Percentiles rank a stretch among this genome's conserved stretches.
phyloP scores from a whole-genome alignment of 2,888 invertebrate genomes.

The Sceliomorpha sp. region DNA sequence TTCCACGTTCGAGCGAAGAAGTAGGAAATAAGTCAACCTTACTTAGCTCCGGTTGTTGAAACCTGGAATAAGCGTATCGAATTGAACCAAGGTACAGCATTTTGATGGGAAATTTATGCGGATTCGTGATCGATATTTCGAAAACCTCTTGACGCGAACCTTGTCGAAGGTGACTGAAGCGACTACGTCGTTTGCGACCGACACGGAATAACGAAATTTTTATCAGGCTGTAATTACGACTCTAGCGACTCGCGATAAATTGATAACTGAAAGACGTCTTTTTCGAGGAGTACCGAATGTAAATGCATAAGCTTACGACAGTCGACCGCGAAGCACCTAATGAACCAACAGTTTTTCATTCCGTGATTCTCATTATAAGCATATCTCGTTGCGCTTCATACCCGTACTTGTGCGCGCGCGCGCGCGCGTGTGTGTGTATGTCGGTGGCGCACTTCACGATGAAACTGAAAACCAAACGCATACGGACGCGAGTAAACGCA shows the following conservation, averaged over 20 bases:
- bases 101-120: no score
- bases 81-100: no score
- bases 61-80: no score
- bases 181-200: no score
- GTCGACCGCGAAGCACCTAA: conserved; percentile 31
- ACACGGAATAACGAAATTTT: conserved; percentile 19
- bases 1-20: no score
- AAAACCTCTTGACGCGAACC: no score
- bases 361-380: conserved; percentile 36
- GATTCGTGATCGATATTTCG: no score
- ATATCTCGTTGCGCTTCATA: conserved; percentile 27
- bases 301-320: conserved; percentile 32
- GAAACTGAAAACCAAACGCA: conserved; percentile 10
- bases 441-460: conserved; percentile 13
- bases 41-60: no score
- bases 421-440: no score
- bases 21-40: no score
- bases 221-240: conserved; percentile 25
- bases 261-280: conserved; percentile 27
- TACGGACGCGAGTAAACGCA: conserved; percentile 4
- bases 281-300: conserved; percentile 28
- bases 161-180: no score
- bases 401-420: conserved; percentile 17
- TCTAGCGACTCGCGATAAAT: conserved; percentile 27
- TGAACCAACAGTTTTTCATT: conserved; percentile 38